A percentile compares a stretch with the other conserved stretches of the same genome.
These are phyloP conservation scores for Empis livida DNA, from an alignment of 2,888 invertebrate genomes.

Conservation along the genomic window DNA sequence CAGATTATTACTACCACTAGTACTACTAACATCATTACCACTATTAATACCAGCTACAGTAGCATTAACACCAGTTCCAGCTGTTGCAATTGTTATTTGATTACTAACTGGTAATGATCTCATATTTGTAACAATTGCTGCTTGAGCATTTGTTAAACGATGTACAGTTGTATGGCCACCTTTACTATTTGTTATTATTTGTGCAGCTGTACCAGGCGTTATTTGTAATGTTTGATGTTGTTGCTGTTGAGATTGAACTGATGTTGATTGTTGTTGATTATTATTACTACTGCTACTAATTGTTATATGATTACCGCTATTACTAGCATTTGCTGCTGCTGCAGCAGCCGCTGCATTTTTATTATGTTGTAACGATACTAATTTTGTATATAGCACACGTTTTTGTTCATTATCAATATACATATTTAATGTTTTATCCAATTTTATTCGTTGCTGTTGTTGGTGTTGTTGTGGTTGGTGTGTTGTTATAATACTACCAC, in stretches of 20 bases:
- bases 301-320: constrained; percentile 14
- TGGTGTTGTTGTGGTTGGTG: constrained; percentile 10
- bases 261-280: constrained; percentile 8
- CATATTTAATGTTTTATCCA: constrained; percentile 14
- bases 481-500: not conserved
- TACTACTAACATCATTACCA: not conserved
- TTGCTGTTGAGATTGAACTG: constrained; percentile 11
- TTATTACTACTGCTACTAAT: constrained; percentile 14
- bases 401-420: constrained; percentile 19
- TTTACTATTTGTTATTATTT: constrained; percentile 4
- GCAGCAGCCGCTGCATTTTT: constrained; percentile 12
- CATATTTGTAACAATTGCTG: constrained; percentile 12
- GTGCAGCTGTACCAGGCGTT: constrained; percentile 1
- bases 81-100: constrained; percentile 7
- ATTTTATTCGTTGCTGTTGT: constrained; percentile 15
- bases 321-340: constrained; percentile 11
- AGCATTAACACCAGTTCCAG: constrained; percentile 1
- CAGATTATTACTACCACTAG: not conserved
- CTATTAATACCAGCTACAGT: not conserved
- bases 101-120: constrained; percentile 7
- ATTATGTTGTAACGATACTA: constrained; percentile 22
- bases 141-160: constrained; percentile 8
- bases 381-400: constrained; percentile 31
- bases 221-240: constrained; percentile 12
- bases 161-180: constrained; percentile 4